phyloP scores from a whole-genome alignment of 2,888 invertebrate genomes.

The Phalangium opilio region DNA sequence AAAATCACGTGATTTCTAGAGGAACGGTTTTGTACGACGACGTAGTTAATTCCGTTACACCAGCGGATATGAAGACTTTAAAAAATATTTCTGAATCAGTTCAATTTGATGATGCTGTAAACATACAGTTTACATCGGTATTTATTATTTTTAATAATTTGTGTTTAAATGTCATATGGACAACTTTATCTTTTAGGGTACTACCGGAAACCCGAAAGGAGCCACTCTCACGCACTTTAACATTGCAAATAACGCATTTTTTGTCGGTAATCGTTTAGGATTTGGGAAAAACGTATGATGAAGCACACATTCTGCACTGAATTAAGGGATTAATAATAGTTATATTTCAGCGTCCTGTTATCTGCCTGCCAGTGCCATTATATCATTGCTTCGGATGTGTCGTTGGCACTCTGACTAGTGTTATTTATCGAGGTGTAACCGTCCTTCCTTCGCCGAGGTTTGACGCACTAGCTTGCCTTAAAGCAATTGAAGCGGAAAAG shows the following conservation, averaged over 20 bases:
- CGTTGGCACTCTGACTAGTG: conserved; percentile 40
- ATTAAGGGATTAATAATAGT: no score
- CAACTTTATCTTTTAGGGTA: conserved; percentile 39
- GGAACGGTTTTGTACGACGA: conserved; percentile 36
- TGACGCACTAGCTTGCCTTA: conserved; percentile 44
- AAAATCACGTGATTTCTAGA: conserved; percentile 24
- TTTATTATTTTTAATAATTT: no score
- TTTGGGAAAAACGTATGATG: conserved; percentile 33
- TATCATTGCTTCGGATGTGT: conserved; percentile 67
- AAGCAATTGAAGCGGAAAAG: conserved; percentile 49
- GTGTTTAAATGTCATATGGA: no score
- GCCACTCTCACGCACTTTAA: conserved; percentile 52
- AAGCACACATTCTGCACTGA: no score
- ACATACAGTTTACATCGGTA: conserved; percentile 66
- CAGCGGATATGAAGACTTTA: conserved; percentile 27
- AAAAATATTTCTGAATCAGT: conserved; percentile 38
- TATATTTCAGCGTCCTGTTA: conserved; percentile 23
- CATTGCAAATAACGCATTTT: conserved; percentile 57
- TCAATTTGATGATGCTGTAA: conserved; percentile 50
- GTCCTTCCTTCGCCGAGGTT: conserved; percentile 45
- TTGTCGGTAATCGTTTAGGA: conserved; percentile 39
- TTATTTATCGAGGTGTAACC: conserved; percentile 42
- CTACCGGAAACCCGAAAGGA: conserved; percentile 66
- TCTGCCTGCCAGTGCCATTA: conserved; percentile 49
- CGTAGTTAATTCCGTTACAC: conserved; percentile 34